These are phyloP conservation scores for Sceliomorpha sp. DNA, from an alignment of 2,888 invertebrate genomes.

Conservation along the genomic window DNA sequence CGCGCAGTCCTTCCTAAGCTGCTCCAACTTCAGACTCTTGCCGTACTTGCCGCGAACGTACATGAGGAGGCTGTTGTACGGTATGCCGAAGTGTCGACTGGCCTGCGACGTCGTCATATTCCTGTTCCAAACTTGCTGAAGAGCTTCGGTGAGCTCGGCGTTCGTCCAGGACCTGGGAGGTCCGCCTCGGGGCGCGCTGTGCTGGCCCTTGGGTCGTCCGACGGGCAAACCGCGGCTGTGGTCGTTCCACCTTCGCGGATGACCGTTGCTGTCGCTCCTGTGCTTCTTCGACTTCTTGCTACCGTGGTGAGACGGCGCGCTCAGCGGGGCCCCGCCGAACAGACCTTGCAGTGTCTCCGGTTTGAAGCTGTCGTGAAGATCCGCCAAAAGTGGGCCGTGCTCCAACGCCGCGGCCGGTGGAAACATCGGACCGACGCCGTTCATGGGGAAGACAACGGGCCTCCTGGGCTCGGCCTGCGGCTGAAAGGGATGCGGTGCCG, in stretches of 20 bases:
- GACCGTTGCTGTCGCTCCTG: slow-evolving; percentile 62
- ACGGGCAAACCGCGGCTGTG: slow-evolving; percentile 81
- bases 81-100: slow-evolving; percentile 93
- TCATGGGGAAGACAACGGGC: slow-evolving; percentile 67
- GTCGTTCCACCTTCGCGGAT: slow-evolving; percentile 73
- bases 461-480: slow-evolving; percentile 62
- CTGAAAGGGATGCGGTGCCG: slow-evolving; percentile 58
- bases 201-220: slow-evolving; percentile 93
- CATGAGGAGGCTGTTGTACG: slow-evolving; percentile 95
- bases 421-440: slow-evolving; percentile 68
- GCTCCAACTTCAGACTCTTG: slow-evolving; percentile 93
- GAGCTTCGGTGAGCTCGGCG: slow-evolving; percentile 93
- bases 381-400: slow-evolving; percentile 68
- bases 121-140: slow-evolving; percentile 97
- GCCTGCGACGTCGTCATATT: slow-evolving; percentile 97
- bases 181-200: slow-evolving; percentile 93
- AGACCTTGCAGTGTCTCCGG: slow-evolving; percentile 74
- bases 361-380: slow-evolving; percentile 76
- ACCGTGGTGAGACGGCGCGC: slow-evolving; percentile 63
- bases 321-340: slow-evolving; percentile 64
- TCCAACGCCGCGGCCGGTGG: slow-evolving; percentile 70
- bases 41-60: slow-evolving; percentile 96
- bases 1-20: slow-evolving; percentile 93
- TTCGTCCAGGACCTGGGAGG: slow-evolving; percentile 96
- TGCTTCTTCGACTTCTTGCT: slow-evolving; percentile 74